Conservation (phyloP, 2,113 vertebrate species). For the Toxotes chatareus region DNA sequence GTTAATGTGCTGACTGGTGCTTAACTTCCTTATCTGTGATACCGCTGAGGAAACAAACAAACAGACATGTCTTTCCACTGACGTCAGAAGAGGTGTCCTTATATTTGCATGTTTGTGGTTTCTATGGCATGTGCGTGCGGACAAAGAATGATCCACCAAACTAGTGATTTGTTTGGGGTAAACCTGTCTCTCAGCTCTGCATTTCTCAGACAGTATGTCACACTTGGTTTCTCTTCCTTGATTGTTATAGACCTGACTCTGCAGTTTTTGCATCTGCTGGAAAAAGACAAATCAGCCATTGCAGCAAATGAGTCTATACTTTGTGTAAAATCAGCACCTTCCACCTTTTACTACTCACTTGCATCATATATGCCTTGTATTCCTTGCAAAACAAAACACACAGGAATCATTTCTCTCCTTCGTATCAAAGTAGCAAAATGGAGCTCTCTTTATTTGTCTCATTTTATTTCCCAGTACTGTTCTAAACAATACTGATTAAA, state of each 20-base stretch:
- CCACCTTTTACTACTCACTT: background rate
- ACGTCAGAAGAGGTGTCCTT: no score
- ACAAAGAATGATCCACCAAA: background rate
- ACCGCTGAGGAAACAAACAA: background rate
- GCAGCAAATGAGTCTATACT: background rate
- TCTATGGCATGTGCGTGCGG: background rate
- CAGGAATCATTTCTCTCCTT: conserved; percentile 6
- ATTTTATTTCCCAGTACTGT: background rate
- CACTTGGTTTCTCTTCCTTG: conserved; percentile 4
- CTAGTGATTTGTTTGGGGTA: background rate
- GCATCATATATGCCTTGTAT: background rate
- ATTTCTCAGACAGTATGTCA: background rate
- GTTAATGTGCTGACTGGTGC: background rate
- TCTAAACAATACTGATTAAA: conserved; percentile 62
- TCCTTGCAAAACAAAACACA: conserved; percentile 23
- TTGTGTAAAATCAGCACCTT: background rate
- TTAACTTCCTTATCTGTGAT: background rate
- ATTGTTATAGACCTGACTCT: background rate
- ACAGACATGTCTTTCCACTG: background rate
- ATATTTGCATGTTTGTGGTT: conserved; percentile 32
- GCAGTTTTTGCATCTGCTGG: background rate
- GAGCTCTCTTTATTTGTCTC: conserved; percentile 46
- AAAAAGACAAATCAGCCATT: background rate
- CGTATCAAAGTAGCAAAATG: conserved; percentile 54
- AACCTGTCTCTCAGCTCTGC: background rate